Conservation (phyloP, 2,888 invertebrate species). For the Trissoscelio sp. region DNA sequence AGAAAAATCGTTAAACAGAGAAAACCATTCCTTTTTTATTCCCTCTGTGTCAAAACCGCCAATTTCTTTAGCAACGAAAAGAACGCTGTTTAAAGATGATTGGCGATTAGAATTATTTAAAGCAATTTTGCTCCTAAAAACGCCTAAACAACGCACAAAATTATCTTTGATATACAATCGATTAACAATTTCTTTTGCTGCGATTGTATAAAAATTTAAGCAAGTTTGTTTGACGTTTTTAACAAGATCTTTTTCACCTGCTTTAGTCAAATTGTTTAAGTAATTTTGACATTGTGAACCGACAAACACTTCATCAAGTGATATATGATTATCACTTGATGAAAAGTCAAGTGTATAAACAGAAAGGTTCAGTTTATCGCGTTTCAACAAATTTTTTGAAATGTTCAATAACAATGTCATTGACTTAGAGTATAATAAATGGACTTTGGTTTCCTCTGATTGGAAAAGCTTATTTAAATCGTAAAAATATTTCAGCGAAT, state of each 20-base stretch:
- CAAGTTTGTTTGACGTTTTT: background rate
- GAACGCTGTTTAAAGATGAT: background rate
- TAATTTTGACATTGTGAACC: background rate
- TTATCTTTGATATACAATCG: constrained; percentile 11
- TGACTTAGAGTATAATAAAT: too few relatives aligned
- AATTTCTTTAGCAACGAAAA: background rate
- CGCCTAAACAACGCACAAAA: constrained; percentile 1
- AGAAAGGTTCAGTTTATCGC: too few relatives aligned
- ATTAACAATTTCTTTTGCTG: constrained; percentile 14
- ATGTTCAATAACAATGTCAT: too few relatives aligned
- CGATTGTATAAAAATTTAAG: constrained; percentile 20
- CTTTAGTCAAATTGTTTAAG: background rate
- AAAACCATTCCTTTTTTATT: constrained; percentile 14
- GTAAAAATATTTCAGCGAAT: too few relatives aligned
- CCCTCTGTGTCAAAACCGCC: constrained; percentile 1
- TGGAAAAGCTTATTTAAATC: too few relatives aligned
- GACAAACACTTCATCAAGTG: too few relatives aligned
- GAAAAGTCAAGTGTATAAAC: constrained; percentile 1
- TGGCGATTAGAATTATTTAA: background rate
- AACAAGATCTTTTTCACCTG: background rate
- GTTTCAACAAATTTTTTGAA: too few relatives aligned
- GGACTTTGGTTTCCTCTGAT: too few relatives aligned
- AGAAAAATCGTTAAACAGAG: background rate
- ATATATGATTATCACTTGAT: background rate
- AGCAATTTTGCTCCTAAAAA: background rate